These are phyloP conservation scores for Sebastes schlegelii DNA, from an alignment of 2,113 vertebrate genomes.

Conservation along the genomic window DNA sequence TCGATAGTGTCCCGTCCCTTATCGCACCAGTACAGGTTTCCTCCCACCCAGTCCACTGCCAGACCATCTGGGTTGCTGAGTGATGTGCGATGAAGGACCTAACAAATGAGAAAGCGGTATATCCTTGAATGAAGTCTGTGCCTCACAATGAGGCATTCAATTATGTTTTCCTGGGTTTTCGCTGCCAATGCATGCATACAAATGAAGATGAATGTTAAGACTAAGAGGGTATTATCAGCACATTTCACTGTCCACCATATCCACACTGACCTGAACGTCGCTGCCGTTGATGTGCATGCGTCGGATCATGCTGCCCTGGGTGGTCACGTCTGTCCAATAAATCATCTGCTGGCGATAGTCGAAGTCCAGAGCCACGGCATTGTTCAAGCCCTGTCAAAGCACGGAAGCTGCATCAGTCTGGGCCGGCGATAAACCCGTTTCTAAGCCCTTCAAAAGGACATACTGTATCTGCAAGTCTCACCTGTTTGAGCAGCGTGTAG, in stretches of 20 bases:
- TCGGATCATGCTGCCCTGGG: constrained; percentile 99
- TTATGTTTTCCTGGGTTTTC: background rate
- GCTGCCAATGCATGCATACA: background rate
- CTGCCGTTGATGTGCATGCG: constrained; percentile 98
- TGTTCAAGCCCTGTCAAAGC: constrained; percentile 92
- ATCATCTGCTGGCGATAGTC: constrained; percentile 97
- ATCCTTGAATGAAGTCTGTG: constrained; percentile 5
- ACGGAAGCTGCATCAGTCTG: constrained; percentile 36
- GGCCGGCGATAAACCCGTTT: background rate
- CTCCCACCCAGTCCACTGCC: constrained; percentile 98
- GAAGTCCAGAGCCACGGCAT: constrained; percentile 96
- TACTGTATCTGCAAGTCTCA: constrained; percentile 62
- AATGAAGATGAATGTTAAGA: background rate
- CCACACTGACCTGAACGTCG: constrained; percentile 89
- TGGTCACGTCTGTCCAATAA: constrained; percentile 99
- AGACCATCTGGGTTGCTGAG: constrained; percentile 97
- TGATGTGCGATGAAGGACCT: constrained; percentile 97
- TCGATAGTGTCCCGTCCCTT: constrained; percentile 99
- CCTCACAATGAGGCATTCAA: background rate
- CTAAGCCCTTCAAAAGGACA: background rate
- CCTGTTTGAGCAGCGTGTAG: constrained; percentile 98
- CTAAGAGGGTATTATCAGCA: background rate
- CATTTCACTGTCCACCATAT: constrained; percentile 6
- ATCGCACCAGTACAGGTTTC: constrained; percentile 99
- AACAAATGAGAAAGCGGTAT: constrained; percentile 22